These are phyloP conservation scores for Cladopsammia gracilis DNA, from an alignment of 64 coral and sea anemone species.

Conservation along the genomic window DNA sequence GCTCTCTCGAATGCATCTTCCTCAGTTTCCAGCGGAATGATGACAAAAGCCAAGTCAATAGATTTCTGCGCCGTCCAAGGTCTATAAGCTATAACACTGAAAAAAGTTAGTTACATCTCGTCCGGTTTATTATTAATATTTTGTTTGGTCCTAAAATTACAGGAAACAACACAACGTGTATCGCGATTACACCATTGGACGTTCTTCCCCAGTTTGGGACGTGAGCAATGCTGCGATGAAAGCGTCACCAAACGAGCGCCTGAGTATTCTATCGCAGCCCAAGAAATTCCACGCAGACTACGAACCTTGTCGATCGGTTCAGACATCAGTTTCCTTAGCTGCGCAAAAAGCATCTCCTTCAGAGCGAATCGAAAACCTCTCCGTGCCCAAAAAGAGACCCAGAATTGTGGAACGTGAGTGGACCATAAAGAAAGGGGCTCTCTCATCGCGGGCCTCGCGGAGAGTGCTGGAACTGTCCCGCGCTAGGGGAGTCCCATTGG, in stretches of 20 bases:
- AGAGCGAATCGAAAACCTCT: conserved; percentile 64
- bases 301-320: conserved; percentile 63
- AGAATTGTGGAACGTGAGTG: conserved; percentile 74
- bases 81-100: no score
- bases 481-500: conserved; percentile 64
- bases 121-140: not conserved
- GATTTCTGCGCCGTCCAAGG: no score
- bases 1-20: no score
- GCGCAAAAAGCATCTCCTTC: conserved; percentile 74
- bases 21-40: no score
- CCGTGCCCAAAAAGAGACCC: conserved; percentile 68
- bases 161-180: conserved; percentile 93
- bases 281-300: conserved; percentile 78
- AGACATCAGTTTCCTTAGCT: conserved; percentile 43
- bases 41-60: no score
- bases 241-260: conserved; percentile 28
- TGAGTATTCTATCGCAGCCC: conserved; percentile 61
- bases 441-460: conserved; percentile 55
- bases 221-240: conserved; percentile 71
- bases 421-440: conserved; percentile 75
- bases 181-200: conserved; percentile 83
- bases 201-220: conserved; percentile 83
- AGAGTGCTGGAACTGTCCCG: conserved; percentile 75
- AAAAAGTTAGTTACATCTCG: no score
- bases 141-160: not conserved